These are phyloP conservation scores for Yponomeuta sedellus DNA, from an alignment of 2,888 invertebrate genomes.

Conservation along the genomic window DNA sequence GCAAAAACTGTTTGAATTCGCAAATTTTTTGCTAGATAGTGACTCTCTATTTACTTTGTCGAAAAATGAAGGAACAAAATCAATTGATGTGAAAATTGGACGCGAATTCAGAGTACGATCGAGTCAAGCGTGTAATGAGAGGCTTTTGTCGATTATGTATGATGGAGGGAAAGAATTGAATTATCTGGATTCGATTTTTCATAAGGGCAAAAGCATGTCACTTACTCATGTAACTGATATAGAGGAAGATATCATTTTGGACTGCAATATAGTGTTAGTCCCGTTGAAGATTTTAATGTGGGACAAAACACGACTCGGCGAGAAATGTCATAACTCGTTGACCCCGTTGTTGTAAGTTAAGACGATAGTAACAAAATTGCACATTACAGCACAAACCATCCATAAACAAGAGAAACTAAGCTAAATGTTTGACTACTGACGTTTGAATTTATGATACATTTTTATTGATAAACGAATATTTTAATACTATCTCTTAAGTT, in stretches of 20 bases:
- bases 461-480: conserved; percentile 60
- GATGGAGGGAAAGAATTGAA: background rate
- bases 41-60: conserved; percentile 22
- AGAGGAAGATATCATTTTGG: background rate
- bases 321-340: background rate
- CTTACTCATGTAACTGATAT: too few relatives aligned
- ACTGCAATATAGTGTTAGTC: background rate
- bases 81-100: conserved; percentile 19
- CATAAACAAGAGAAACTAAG: conserved; percentile 68
- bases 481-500: conserved; percentile 72
- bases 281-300: background rate
- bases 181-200: background rate
- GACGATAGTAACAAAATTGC: conserved; percentile 56
- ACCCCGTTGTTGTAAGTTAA: conserved; percentile 59
- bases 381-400: conserved; percentile 75
- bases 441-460: conserved; percentile 77
- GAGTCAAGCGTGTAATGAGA: conserved; percentile 19
- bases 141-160: conserved; percentile 14
- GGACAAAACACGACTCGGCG: background rate
- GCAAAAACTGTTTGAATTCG: conserved; percentile 67
- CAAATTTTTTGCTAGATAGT: conserved; percentile 59
- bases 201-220: background rate
- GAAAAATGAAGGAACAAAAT: conserved; percentile 31
- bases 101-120: background rate
- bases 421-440: conserved; percentile 72